Conservation (phyloP, 2,797 vertebrate species). For the Alca torda region DNA sequence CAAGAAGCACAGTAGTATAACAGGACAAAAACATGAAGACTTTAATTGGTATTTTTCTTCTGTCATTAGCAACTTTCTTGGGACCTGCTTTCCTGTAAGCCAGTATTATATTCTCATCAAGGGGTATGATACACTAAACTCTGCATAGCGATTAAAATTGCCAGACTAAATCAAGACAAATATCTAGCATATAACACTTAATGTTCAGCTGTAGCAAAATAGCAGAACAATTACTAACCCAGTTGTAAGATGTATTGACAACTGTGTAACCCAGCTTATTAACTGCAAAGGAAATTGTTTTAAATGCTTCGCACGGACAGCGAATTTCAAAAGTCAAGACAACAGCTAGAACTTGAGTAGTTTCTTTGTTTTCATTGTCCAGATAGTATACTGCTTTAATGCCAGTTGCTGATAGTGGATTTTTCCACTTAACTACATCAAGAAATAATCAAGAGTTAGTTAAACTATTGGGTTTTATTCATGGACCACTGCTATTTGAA, state of each 20-base stretch:
- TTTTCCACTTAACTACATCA: background rate
- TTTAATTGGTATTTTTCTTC: constrained; percentile 18
- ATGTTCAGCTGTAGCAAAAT: background rate
- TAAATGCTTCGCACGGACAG: background rate
- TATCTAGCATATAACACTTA: background rate
- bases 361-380: background rate
- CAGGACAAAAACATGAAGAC: background rate
- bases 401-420: background rate
- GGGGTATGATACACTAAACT: background rate
- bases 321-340: background rate
- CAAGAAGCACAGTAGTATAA: background rate
- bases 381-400: background rate
- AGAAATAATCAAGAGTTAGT: background rate
- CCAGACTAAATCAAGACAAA: background rate
- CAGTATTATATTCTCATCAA: background rate
- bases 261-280: background rate
- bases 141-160: background rate
- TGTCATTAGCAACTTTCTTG: background rate
- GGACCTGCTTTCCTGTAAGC: background rate
- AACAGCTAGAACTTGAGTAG: background rate
- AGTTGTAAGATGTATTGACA: background rate
- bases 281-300: background rate
- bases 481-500: background rate
- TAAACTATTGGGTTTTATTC: background rate
- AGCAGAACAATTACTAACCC: background rate